A percentile compares a stretch with the other conserved stretches of the same genome.
These are phyloP conservation scores for Silurus lanzhouensis DNA, from an alignment of 2,797 vertebrate genomes.

Conservation along the genomic window DNA sequence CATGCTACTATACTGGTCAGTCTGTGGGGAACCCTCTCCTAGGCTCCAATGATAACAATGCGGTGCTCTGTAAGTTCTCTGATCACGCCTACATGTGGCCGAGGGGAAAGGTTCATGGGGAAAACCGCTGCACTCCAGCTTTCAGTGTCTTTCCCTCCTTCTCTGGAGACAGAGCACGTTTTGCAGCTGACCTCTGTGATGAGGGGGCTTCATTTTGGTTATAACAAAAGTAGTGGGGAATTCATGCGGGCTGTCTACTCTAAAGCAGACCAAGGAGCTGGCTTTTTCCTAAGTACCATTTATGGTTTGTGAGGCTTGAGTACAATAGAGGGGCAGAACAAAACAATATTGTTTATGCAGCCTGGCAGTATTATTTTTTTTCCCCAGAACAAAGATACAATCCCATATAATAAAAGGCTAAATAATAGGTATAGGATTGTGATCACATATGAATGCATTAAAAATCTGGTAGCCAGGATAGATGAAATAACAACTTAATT, in stretches of 20 bases:
- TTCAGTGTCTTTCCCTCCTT: constrained; percentile 35
- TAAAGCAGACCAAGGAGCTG: constrained; percentile 49
- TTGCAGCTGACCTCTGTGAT: constrained; percentile 59
- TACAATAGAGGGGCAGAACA: constrained; percentile 28
- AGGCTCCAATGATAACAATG: constrained; percentile 48
- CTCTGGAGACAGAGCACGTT: constrained; percentile 65
- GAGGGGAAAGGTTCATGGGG: constrained; percentile 52
- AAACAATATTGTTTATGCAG: constrained; percentile 22
- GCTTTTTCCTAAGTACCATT: constrained; percentile 38
- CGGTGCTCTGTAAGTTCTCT: constrained; percentile 48
- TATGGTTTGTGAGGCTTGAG: constrained; percentile 13
- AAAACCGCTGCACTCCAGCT: constrained; percentile 52
- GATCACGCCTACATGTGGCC: constrained; percentile 52
- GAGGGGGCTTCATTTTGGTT: constrained; percentile 61
- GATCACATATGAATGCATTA: constrained; percentile 34
- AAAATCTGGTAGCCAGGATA: constrained; percentile 39
- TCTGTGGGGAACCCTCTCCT: constrained; percentile 40
- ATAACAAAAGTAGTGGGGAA: constrained; percentile 58
- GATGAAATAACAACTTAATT: constrained; percentile 45
- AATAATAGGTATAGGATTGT: not conserved
- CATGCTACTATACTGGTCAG: constrained; percentile 34
- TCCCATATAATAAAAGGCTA: constrained; percentile 18
- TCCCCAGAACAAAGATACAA: constrained; percentile 30
- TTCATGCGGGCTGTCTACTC: constrained; percentile 51
- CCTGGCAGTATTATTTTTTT: constrained; percentile 11